Evolutionary conservation across 2,113 vertebrate genomes (phyloP).

Genomic region (Platycercus adscitus): DNA sequence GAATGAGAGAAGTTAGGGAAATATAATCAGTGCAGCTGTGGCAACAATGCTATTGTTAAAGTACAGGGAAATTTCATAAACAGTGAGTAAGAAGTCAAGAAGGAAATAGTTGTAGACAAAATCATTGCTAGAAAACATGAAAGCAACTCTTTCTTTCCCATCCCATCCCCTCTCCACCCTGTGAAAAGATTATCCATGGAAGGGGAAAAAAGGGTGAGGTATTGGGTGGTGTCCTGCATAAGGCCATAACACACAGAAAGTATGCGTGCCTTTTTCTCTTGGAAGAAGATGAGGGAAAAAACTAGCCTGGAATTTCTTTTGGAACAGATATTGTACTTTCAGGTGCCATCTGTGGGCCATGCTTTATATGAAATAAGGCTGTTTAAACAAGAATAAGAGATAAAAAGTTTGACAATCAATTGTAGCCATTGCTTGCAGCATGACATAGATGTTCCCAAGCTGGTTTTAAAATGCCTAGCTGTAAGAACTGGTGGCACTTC

Average conservation of each 20-base stretch:
- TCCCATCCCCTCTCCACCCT: slow-evolving; percentile 40
- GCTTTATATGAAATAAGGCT: not conserved
- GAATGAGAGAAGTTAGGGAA: slow-evolving; percentile 61
- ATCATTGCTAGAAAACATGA: slow-evolving; percentile 60
- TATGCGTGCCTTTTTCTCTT: slow-evolving; percentile 37
- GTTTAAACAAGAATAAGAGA: not conserved
- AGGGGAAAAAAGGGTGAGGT: slow-evolving; percentile 65
- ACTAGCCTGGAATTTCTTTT: slow-evolving; percentile 52
- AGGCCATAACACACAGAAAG: slow-evolving; percentile 51
- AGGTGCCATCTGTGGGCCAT: slow-evolving; percentile 55
- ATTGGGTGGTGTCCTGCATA: slow-evolving; percentile 59
- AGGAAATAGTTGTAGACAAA: slow-evolving; percentile 61
- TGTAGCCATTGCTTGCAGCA: not conserved
- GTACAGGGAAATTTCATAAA: slow-evolving; percentile 49
- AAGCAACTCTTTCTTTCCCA: slow-evolving; percentile 56
- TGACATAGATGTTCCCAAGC: not conserved
- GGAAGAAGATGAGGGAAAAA: slow-evolving; percentile 50
- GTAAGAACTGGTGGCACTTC: not conserved
- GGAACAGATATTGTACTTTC: slow-evolving; percentile 49
- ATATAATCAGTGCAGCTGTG: slow-evolving; percentile 67
- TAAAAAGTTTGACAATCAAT: not conserved
- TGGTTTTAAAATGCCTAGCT: not conserved
- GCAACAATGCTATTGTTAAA: slow-evolving; percentile 72
- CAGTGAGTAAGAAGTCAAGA: slow-evolving; percentile 68
- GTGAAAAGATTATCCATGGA: slow-evolving; percentile 58